These are phyloP conservation scores for Sminthopsis crassicaudata DNA, from an alignment of 2,113 vertebrate species.

Conservation along the genomic window DNA sequence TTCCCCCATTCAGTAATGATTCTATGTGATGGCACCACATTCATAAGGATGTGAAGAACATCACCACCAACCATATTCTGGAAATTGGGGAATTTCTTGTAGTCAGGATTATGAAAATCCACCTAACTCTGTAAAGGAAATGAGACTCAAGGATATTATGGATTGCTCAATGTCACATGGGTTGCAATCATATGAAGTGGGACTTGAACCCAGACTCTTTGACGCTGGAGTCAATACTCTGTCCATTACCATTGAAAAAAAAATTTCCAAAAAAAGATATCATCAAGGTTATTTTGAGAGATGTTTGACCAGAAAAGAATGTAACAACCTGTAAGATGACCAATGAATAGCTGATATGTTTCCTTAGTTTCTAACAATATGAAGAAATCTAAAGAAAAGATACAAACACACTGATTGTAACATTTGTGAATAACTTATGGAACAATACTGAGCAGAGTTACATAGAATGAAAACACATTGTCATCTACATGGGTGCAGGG, in stretches of 20 bases:
- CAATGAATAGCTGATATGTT: neutral
- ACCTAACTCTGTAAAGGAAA: neutral
- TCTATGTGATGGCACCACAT: no score
- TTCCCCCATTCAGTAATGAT: no score
- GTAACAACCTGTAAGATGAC: neutral
- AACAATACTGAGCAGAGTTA: neutral
- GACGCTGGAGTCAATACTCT: neutral
- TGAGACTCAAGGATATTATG: neutral
- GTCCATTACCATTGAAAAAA: neutral
- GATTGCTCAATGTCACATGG: neutral
- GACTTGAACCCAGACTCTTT: neutral
- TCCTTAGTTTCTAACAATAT: neutral
- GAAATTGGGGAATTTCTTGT: no score
- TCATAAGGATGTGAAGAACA: no score
- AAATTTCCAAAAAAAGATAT: neutral
- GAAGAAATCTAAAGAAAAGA: neutral
- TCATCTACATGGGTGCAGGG: neutral
- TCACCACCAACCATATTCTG: no score
- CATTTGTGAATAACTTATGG: neutral
- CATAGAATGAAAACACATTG: neutral
- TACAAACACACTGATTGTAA: neutral
- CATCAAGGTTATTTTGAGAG: neutral
- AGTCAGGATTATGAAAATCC: no score
- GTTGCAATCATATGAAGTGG: neutral
- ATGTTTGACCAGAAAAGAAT: neutral